Percentiles rank a stretch among this genome's conserved stretches.
phyloP scores from a whole-genome alignment of 1,140 invertebrate species.

The Tribolium castaneum region DNA sequence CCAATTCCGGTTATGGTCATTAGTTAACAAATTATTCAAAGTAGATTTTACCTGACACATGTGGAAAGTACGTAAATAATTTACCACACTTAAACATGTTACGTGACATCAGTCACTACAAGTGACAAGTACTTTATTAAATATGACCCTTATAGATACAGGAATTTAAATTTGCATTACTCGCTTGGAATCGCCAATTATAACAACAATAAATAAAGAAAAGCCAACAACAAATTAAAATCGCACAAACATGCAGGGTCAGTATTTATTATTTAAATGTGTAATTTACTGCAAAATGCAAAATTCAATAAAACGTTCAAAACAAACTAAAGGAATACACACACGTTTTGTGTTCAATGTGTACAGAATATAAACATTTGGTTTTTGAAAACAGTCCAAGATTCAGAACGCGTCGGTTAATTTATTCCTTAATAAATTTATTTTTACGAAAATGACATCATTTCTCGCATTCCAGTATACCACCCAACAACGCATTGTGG shows the following conservation, averaged over 20 bases:
- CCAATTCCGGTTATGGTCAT: background rate
- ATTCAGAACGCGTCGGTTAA: background rate
- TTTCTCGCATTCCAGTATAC: background rate
- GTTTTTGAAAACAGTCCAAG: constrained; percentile 2
- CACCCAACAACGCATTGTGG: constrained; percentile 4
- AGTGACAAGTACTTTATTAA: background rate
- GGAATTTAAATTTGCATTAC: background rate
- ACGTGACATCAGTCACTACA: background rate
- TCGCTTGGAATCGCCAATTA: background rate
- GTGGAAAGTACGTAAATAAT: background rate
- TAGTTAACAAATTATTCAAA: background rate
- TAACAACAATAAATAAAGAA: background rate
- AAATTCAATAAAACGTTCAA: background rate
- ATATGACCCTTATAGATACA: background rate
- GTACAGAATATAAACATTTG: background rate
- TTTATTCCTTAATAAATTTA: background rate
- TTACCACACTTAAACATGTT: background rate
- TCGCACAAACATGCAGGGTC: background rate
- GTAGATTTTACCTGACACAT: background rate
- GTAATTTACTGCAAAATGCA: background rate
- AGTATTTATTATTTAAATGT: background rate
- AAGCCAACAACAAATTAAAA: background rate
- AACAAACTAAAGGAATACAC: background rate
- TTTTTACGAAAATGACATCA: background rate
- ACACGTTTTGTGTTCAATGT: background rate